Base-by-base conservation (phyloP, 1,140 invertebrate species). In the Eubasilissa regina region DNA sequence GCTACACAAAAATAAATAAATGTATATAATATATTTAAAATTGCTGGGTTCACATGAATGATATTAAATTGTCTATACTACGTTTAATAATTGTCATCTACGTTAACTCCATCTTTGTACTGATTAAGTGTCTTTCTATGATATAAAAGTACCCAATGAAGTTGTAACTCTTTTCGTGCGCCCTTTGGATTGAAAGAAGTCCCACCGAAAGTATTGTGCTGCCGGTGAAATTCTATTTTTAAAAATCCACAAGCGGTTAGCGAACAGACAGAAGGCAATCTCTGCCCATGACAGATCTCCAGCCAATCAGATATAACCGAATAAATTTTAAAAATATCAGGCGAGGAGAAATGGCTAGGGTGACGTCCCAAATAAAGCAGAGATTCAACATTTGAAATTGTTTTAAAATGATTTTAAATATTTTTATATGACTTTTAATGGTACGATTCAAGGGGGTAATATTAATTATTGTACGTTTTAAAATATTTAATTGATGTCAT, bases 241-340 rank as follows among this genome's bases (percentile, higher is more conserved):
- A 25, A 60, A 75, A 70, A 11, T 75, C 15, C 35, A 10, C 47
- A 48, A 17, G 55, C 53, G 73, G 56, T 77, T 77, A 53, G 53
- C 44, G 43, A 51, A 15, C 17, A 66, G 62, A 77, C 64, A 15
- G 51, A 25, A 64, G 17, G 56, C 77, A 75, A 79, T 79, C 58
- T 79, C 77, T 79, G 77, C 12, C 68, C 68, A 53, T 79, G 77
- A 79, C 77, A 74, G 25, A 62, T 78, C 68, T 79, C 70, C 47
- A 62, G 48, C 77, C 77, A 74, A 79, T 79, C 68, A 79, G 77
- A 79, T 79, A 79, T 48, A 48, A 62, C 45, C 43, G 77, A 78
- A 78, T 78, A 78, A 78, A 78, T 78, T 78, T 72, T 45, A 62
- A 78, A 78, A 78, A 78, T 70, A 78, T 70, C 48, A 35, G 21